Base-by-base conservation (phyloP, 2,113 vertebrate species). In the Mirza zaza region DNA sequence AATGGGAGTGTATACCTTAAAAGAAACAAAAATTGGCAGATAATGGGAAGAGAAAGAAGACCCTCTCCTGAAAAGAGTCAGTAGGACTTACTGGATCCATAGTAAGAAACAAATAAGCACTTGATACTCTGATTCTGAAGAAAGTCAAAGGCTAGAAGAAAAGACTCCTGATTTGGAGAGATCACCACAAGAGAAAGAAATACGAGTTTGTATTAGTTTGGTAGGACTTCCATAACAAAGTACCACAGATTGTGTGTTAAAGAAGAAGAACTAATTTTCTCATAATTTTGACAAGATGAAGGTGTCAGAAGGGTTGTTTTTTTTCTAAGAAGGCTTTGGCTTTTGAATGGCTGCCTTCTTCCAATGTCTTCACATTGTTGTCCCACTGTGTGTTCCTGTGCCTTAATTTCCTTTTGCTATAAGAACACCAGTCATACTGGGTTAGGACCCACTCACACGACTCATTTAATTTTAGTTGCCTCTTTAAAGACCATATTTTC, bases 291-390 rank as follows among this genome's bases (percentile, higher is more conserved):
- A 27, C 39, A 1, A 52, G 45, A 29, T 63, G 20, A 59, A 20
- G 34, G 32, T 42, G 8, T 20, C 36, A 34, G 3, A 3, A 76
- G 5, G 2, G n/a, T 57, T 71, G 12, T 1, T 32, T 45, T 45
- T n/a, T 13, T 55, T 85, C 45, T 52, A 36, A 90, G 34, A 29
- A 21, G 10, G 50, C 1, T 4, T 29, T 39, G 34, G 1, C 2
- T 4, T 50, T 27, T 23, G 6, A 39, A 39, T 32, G 14, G 0
- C 8, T 29, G 2, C 15, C 11, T 50, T 42, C 50, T 39, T 10
- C 3, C 13, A 2, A 4, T 67, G 15, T 42, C 34, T 59, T 75
- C 8, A 27, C 3, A 39, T 5, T 17, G 1, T 76, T 8, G 1
- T 45, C 32, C 20, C 3, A 55, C 23, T 52, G 23, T 55, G 14